Base-by-base conservation (phyloP, 2,113 vertebrate species). In the Probosciger aterrimus region DNA sequence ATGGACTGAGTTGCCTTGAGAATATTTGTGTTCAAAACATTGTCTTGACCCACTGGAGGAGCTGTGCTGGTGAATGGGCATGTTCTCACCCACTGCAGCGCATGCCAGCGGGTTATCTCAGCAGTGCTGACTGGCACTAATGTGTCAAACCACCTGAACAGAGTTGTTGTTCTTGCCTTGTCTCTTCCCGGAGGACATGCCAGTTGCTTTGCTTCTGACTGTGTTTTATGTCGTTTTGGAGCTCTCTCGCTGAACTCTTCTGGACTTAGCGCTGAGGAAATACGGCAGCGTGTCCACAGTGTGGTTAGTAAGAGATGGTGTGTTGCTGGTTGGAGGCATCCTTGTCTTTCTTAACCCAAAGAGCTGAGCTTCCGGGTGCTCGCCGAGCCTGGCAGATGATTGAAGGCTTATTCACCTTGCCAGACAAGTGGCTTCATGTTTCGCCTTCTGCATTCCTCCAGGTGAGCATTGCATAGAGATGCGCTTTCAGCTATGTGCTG, bases 381-480 rank as follows among this genome's bases (percentile, higher is more conserved):
- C n/a, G 9, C 83, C 63, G 83, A 77, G 80, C 93, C 88, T 82
- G 89, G 65, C 8, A 1, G 91, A 86, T 96, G 94, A 95, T 49
- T 96, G 94, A 95, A 91, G 84, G 75, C 35, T 83, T 93, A 27
- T 80, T 94, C 49, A 20, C 85, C 23, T 74, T 95, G 60, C 76
- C 68, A 94, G 96, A 88, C 96, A 95, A 96, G 96, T 96, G 90
- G 57, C 95, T 95, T 97, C 93, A 91, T 95, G 96, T 96, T 95
- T 95, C 19, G 43, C 88, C 67, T 91, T 17, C 83, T 69, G 91
- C 92, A 94, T 96, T 96, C 95, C 89, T 95, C 79, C 2, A 37
- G 50, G 74, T 86, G 81, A 93, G 81, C 70, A 2, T 44, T 79
- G 81, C 92, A 68, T 52, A 84, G 93, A 64, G 12, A 73, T 69